A percentile compares a stretch with the other conserved stretches of the same genome.
Evolutionary conservation across 2,113 vertebrate species (phyloP).

Genomic region (Pygoscelis adeliae): DNA sequence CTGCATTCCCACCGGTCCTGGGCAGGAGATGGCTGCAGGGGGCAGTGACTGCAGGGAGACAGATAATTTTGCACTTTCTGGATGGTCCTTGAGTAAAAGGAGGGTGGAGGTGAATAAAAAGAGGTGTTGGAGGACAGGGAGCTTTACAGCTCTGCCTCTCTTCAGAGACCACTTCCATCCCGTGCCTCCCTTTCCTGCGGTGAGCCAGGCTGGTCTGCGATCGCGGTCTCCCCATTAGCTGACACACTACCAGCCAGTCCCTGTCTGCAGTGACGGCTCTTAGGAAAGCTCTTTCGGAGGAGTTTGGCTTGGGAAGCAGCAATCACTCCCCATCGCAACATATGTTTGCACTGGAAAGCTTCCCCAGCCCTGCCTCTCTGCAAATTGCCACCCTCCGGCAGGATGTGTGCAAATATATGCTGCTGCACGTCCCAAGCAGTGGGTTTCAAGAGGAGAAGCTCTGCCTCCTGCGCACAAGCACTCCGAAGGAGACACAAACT

Average conservation of each 20-base stretch:
- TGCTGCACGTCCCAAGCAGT: not conserved
- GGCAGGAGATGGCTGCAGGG: not conserved
- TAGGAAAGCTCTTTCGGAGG: not conserved
- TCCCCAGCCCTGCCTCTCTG: not conserved
- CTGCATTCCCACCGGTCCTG: rapidly evolving
- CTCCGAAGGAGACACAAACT: not conserved
- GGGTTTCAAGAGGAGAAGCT: not conserved
- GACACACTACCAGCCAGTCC: not conserved
- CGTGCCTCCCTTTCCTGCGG: not conserved
- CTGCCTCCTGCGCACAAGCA: not conserved
- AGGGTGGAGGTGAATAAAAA: not conserved
- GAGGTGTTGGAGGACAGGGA: not conserved
- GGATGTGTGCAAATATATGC: not conserved
- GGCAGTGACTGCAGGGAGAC: not conserved
- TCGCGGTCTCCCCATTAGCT: rapidly evolving
- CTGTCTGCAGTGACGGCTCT: not conserved
- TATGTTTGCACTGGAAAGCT: not conserved
- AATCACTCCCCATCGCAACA: rapidly evolving
- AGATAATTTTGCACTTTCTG: not conserved
- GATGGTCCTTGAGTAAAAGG: not conserved
- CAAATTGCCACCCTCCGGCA: not conserved
- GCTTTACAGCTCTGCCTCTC: not conserved
- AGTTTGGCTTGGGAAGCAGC: not conserved
- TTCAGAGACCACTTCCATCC: not conserved
- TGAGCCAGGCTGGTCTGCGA: rapidly evolving